Evolutionary conservation across 2,113 vertebrate species (phyloP), one percentile per base, ranked within the genome.

Genomic region (Jaculus jaculus): DNA sequence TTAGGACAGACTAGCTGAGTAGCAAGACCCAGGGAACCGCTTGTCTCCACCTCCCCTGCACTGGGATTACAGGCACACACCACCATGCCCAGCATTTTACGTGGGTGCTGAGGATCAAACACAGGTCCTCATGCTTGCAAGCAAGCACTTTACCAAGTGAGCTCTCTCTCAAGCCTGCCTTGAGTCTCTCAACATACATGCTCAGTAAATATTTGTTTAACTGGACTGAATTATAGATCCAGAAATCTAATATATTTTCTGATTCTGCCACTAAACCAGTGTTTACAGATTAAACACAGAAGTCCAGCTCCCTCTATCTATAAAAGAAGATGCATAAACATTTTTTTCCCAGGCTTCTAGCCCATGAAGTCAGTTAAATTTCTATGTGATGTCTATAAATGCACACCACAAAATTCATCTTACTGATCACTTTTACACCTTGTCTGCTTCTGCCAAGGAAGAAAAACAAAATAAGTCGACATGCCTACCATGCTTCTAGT

Each of bases 181-280:
- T 65, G 37, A 82, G 11, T 20, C 79, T 51, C 71, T 93, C 75
- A 82, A 84, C 39, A 4, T 75, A 63, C 85, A 7, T 79, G 23
- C 66, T 89, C 54, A 90, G 73, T 91, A 96, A 91, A 84, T 85
- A 92, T 84, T 84, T 90, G 23, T 85, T 79, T 88, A 92, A 94
- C 83, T 80, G 39, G 32, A 79, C 74, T 90, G 39, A 96, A 85
- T 85, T 85, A 54, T 75, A 60, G 72, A 28, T 83, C 34, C 42
- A 71, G 91, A 94, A 94, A 93, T 66, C 16, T 69, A 89, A 68
- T 60, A 39, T 65, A 23, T 37, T 69, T 83, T 94, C 93, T 60
- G 73, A 83, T 95, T 69, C 63, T 92, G 60, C 60, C 73, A 81
- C 79, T 75, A 84, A 37, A 58, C 68, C 69, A 39, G 12, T 21